These are phyloP conservation scores for Agrotis clavis DNA, from an alignment of 2,888 invertebrate genomes.

Conservation along the genomic window DNA sequence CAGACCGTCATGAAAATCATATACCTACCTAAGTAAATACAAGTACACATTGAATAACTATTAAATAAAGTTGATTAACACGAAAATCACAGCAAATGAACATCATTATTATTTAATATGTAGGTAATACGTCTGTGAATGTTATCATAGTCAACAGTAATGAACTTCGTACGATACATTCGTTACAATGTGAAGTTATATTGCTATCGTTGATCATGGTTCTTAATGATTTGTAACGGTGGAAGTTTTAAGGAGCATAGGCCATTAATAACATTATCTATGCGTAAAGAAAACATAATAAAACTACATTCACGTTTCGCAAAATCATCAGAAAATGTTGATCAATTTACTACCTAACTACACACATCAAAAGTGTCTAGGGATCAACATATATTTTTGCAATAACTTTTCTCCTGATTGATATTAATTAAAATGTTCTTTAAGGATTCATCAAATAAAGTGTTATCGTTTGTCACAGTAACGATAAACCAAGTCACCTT, in stretches of 20 bases:
- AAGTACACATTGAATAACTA: constrained; percentile 11
- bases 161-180: constrained; percentile 46
- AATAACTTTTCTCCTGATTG: too few relatives aligned
- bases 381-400: too few relatives aligned
- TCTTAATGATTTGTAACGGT: constrained; percentile 50
- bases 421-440: too few relatives aligned
- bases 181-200: constrained; percentile 45
- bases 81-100: constrained; percentile 37
- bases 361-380: too few relatives aligned
- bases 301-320: constrained; percentile 41
- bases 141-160: constrained; percentile 43
- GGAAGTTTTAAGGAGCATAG: constrained; percentile 27
- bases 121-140: constrained; percentile 29
- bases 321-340: constrained; percentile 34
- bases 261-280: constrained; percentile 43
- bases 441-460: too few relatives aligned
- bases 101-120: constrained; percentile 44
- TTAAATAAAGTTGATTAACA: constrained; percentile 16
- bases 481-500: too few relatives aligned
- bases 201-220: constrained; percentile 39
- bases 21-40: not conserved
- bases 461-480: too few relatives aligned
- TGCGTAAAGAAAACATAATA: constrained; percentile 35
- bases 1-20: not conserved
- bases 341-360: constrained; percentile 10